Evolutionary conservation across 1,140 invertebrate species (phyloP).

Genomic region (Pseudomyrmex sp.): DNA sequence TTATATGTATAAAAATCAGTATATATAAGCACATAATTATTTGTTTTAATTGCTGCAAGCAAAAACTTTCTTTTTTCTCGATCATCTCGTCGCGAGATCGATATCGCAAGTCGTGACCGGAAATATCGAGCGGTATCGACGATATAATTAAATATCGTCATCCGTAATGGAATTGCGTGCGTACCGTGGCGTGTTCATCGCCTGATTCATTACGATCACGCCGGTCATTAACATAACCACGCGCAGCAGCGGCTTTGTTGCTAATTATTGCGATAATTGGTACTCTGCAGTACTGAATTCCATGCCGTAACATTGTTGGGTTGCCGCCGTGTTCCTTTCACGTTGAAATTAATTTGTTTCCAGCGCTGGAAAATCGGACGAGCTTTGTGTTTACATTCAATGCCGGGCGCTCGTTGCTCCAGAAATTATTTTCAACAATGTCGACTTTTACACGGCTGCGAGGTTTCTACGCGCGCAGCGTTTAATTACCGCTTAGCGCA

Average conservation of each 20-base stretch:
- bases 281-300: constrained; percentile 52
- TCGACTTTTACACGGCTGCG: constrained; percentile 1
- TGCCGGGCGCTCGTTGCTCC: constrained; percentile 1
- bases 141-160: constrained; percentile 51
- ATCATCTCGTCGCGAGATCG: constrained; percentile 5
- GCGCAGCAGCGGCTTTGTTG: constrained; percentile 52
- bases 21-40: constrained; percentile 24
- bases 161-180: constrained; percentile 57
- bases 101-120: neutral
- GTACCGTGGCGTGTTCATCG: constrained; percentile 49
- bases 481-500: neutral
- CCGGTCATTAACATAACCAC: constrained; percentile 57
- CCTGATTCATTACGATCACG: constrained; percentile 56
- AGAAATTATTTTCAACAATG: constrained; percentile 51
- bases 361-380: constrained; percentile 46
- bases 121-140: constrained; percentile 53
- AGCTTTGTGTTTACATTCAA: constrained; percentile 50
- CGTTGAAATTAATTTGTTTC: constrained; percentile 58
- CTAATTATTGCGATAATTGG: constrained; percentile 60
- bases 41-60: constrained; percentile 33
- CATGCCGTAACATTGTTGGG: constrained; percentile 51
- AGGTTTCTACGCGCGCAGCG: neutral
- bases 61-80: constrained; percentile 16
- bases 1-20: neutral
- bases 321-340: constrained; percentile 53